Evolutionary conservation across 1,140 invertebrate species (phyloP).

Genomic region (Globodera ellingtonae): DNA sequence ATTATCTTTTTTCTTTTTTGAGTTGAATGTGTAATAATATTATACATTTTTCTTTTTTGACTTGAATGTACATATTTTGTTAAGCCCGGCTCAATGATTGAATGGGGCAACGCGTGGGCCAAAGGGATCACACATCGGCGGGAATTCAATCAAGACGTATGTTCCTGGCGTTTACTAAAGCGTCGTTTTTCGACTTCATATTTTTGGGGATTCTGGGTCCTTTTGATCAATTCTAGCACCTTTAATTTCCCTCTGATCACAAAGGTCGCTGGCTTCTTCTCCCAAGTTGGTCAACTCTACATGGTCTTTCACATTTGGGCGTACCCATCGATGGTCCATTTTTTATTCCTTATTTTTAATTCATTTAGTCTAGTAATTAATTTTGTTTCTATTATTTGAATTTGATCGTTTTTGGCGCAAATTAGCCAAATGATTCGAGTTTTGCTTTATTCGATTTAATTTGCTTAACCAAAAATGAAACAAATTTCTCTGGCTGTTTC

Average conservation of each 20-base stretch:
- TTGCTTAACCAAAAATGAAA: background rate
- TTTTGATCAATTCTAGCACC: too few species aligned
- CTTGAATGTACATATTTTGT: conserved; percentile 18
- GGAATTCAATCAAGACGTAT: conserved; percentile 57
- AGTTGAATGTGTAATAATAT: too few species aligned
- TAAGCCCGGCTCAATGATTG: conserved; percentile 64
- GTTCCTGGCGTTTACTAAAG: background rate
- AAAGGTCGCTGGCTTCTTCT: conserved; percentile 62
- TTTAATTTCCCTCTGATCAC: background rate
- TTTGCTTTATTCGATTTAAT: too few species aligned
- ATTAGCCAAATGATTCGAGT: too few species aligned
- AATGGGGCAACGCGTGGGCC: conserved; percentile 65
- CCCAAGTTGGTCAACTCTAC: conserved; percentile 62
- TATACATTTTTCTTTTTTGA: too few species aligned
- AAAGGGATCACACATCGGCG: conserved; percentile 63
- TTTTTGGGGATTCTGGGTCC: too few species aligned
- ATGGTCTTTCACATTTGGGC: conserved; percentile 65
- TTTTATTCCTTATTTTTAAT: background rate
- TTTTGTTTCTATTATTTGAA: too few species aligned
- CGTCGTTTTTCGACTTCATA: background rate
- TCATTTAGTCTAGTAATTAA: too few species aligned
- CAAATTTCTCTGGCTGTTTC: background rate
- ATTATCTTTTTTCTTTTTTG: too few species aligned
- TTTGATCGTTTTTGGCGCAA: too few species aligned
- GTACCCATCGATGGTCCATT: conserved; percentile 51